Conservation (phyloP, 2,888 invertebrate species). For the Myopa tessellatipennis region DNA sequence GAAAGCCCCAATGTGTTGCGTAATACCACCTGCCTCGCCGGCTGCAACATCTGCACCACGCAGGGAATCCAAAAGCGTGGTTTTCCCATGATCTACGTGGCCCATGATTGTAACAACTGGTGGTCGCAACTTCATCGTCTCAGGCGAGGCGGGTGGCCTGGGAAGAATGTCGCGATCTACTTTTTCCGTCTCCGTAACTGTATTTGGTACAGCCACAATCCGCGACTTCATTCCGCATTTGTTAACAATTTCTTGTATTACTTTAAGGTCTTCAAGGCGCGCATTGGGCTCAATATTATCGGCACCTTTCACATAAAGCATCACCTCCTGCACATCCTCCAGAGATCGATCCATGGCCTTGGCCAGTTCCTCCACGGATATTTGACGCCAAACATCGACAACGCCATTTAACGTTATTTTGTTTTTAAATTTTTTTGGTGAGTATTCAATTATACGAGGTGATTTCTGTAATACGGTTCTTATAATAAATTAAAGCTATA, state of each 20-base stretch:
- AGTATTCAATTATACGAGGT: slow-evolving; percentile 72
- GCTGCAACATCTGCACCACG: slow-evolving; percentile 88
- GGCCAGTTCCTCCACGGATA: slow-evolving; percentile 83
- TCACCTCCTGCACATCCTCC: slow-evolving; percentile 77
- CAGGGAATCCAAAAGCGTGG: slow-evolving; percentile 91
- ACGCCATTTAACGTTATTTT: slow-evolving; percentile 59
- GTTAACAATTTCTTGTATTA: slow-evolving; percentile 77
- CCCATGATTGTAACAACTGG: slow-evolving; percentile 99
- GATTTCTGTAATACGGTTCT: slow-evolving; percentile 66
- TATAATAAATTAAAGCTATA: background rate
- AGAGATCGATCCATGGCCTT: slow-evolving; percentile 73
- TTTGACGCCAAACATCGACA: slow-evolving; percentile 82
- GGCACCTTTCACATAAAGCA: slow-evolving; percentile 75
- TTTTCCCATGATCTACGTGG: slow-evolving; percentile 99
- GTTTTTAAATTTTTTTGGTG: slow-evolving; percentile 61
- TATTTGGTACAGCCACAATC: slow-evolving; percentile 69
- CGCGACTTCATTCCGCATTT: slow-evolving; percentile 76
- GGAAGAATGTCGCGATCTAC: slow-evolving; percentile 71
- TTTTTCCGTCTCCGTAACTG: slow-evolving; percentile 49
- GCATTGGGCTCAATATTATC: slow-evolving; percentile 71
- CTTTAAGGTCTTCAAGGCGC: slow-evolving; percentile 74
- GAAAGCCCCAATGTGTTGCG: slow-evolving; percentile 99
- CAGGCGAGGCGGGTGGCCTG: slow-evolving; percentile 75
- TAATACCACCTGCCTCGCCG: slow-evolving; percentile 97
- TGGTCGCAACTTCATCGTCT: slow-evolving; percentile 78